These are phyloP conservation scores for Pampusana beccarii DNA, from an alignment of 2,113 vertebrate species.

Conservation along the genomic window DNA sequence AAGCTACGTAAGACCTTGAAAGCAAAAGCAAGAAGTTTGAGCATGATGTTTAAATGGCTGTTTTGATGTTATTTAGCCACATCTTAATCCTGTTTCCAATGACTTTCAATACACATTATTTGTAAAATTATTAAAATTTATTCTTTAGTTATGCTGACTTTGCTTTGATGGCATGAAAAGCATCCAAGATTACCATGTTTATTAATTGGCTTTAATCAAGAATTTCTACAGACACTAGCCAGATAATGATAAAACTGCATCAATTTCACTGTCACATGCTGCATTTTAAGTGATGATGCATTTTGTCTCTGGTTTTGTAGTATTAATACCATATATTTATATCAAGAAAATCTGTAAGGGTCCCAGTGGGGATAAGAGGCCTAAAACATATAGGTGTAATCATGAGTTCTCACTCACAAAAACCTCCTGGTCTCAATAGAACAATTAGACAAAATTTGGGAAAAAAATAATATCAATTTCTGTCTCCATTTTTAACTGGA, in stretches of 20 bases:
- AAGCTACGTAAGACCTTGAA: neutral
- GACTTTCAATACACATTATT: neutral
- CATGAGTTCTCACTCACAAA: neutral
- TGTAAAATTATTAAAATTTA: neutral
- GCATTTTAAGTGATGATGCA: neutral
- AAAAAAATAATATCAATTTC: neutral
- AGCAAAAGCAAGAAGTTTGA: neutral
- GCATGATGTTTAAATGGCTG: neutral
- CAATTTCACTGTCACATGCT: neutral
- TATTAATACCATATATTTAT: neutral
- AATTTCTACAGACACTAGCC: neutral
- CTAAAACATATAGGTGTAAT: neutral
- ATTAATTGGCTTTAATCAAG: neutral
- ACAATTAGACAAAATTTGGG: neutral
- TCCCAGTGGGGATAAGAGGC: neutral
- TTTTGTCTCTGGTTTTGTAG: neutral
- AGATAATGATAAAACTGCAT: neutral
- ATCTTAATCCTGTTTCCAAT: neutral
- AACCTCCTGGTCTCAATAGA: neutral
- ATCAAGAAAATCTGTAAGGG: neutral
- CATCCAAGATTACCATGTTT: neutral
- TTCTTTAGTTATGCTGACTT: neutral
- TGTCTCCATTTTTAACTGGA: neutral
- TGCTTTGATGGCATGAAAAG: neutral
- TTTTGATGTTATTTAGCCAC: neutral